These are phyloP conservation scores for Acleris holmiana DNA, from an alignment of 2,888 invertebrate species.

Conservation along the genomic window DNA sequence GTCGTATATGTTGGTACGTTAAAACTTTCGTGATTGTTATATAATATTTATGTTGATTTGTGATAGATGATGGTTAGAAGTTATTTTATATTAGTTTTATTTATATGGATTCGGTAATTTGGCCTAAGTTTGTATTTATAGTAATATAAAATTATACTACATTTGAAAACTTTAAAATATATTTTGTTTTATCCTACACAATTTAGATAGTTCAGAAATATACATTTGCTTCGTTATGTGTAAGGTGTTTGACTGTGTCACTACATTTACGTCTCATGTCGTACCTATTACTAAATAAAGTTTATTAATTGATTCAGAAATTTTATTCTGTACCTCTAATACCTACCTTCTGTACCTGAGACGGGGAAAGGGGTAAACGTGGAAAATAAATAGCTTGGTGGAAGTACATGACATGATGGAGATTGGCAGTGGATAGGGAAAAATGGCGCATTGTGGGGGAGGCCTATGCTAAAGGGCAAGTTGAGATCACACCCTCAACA, in stretches of 20 bases:
- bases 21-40: conserved; percentile 8
- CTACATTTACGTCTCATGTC: conserved; percentile 32
- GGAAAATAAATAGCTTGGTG: no score
- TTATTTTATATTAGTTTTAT: conserved; percentile 6
- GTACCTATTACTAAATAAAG: conserved; percentile 44
- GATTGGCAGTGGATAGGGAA: no score
- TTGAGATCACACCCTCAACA: no score
- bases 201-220: conserved; percentile 31
- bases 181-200: conserved; percentile 12
- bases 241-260: conserved; percentile 30
- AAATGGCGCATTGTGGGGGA: no score
- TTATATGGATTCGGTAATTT: not conserved
- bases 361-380: no score
- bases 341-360: no score
- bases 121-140: conserved; percentile 15
- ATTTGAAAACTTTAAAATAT: conserved; percentile 18
- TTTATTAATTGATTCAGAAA: conserved; percentile 43
- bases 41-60: conserved; percentile 3
- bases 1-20: conserved; percentile 1
- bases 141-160: conserved; percentile 20
- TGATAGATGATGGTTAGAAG: conserved; percentile 8
- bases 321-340: conserved; percentile 31
- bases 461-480: no score
- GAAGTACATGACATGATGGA: no score
- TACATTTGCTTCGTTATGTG: conserved; percentile 36